These are phyloP conservation scores for Plectrocnemia conspersa DNA, from an alignment of 1,140 invertebrate genomes.

Conservation along the genomic window DNA sequence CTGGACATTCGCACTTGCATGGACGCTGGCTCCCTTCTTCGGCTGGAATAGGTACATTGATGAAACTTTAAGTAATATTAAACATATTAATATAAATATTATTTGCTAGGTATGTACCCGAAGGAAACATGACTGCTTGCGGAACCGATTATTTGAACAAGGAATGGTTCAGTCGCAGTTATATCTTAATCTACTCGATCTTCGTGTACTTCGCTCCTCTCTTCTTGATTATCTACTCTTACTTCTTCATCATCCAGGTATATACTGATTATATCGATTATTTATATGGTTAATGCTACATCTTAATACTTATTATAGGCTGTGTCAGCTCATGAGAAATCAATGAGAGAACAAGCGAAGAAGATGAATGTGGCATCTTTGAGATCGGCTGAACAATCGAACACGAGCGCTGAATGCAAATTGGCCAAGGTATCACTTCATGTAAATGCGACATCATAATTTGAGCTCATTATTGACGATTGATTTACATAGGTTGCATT, in stretches of 20 bases:
- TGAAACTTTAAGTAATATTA: not conserved
- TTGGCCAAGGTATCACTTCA: conserved; percentile 58
- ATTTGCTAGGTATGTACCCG: conserved; percentile 63
- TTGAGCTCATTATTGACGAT: conserved; percentile 2
- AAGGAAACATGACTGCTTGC: conserved; percentile 76
- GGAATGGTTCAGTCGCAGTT: conserved; percentile 57
- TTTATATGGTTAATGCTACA: conserved; percentile 3
- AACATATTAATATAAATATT: conserved; percentile 5
- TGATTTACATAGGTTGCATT: conserved; percentile 58
- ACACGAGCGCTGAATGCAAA: conserved; percentile 68
- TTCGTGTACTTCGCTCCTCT: conserved; percentile 63
- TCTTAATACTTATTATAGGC: conserved; percentile 46
- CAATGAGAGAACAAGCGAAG: conserved; percentile 77
- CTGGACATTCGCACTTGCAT: conserved; percentile 63
- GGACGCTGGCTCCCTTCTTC: conserved; percentile 65
- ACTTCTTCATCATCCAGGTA: conserved; percentile 66
- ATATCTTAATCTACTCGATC: conserved; percentile 61
- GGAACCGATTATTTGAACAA: conserved; percentile 72
- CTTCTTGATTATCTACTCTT: conserved; percentile 64
- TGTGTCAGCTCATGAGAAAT: conserved; percentile 73
- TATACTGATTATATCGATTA: conserved; percentile 16
- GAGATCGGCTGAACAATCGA: conserved; percentile 61
- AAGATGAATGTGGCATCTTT: conserved; percentile 81
- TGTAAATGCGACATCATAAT: too few relatives aligned
- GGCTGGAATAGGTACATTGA: conserved; percentile 59